Conservation (phyloP, 2,888 invertebrate species). For the Didymodactylos carnosus region DNA sequence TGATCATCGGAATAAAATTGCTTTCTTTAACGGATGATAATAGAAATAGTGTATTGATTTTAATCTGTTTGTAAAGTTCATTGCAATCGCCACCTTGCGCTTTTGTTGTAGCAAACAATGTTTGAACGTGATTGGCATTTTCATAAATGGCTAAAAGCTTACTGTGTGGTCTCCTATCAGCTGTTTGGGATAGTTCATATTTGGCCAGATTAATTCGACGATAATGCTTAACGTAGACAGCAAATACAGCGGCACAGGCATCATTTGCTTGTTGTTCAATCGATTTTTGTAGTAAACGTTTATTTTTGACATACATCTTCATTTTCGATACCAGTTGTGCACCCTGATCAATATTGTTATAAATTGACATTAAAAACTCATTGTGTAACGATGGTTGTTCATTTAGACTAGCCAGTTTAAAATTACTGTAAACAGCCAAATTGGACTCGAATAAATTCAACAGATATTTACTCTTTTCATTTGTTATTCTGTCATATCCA, state of each 20-base stretch:
- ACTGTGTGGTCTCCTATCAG: not conserved
- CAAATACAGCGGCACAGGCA: not conserved
- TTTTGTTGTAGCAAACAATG: not conserved
- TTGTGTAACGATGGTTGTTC: not conserved
- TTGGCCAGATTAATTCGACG: not conserved
- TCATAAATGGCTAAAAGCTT: not conserved
- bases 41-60: not conserved
- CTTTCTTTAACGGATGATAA: not conserved
- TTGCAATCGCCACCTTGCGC: not conserved
- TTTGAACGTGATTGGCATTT: not conserved
- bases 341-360: not conserved
- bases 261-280: not conserved
- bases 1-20: not conserved
- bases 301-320: not conserved
- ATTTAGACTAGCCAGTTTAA: not conserved
- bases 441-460: not conserved
- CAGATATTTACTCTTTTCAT: not conserved
- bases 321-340: not conserved
- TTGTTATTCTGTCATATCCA: not conserved
- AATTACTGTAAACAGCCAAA: not conserved
- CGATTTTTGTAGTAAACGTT: not conserved
- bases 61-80: not conserved
- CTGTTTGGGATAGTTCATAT: not conserved
- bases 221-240: not conserved
- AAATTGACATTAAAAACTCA: not conserved